These are phyloP conservation scores for Dendrophyllia cribrosa DNA, from an alignment of 64 coral and sea anemone species.

Conservation along the genomic window DNA sequence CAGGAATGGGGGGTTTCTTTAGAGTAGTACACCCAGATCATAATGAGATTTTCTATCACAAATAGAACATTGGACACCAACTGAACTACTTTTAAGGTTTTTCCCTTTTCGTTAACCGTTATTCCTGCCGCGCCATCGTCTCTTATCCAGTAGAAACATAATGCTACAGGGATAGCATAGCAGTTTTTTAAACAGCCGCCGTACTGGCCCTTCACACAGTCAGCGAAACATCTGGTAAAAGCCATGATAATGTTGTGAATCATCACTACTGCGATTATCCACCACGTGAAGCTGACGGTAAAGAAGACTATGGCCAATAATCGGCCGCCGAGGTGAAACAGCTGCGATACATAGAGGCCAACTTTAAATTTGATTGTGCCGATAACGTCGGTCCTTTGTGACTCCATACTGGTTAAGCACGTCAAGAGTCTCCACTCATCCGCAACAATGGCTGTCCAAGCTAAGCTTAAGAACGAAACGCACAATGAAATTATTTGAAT, in stretches of 20 bases:
- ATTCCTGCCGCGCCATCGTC: background rate
- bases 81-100: background rate
- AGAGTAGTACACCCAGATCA: background rate
- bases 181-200: background rate
- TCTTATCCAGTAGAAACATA: background rate
- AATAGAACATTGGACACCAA: background rate
- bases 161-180: background rate
- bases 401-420: background rate
- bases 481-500: background rate
- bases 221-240: background rate
- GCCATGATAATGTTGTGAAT: background rate
- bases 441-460: background rate
- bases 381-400: background rate
- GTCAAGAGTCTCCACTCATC: background rate
- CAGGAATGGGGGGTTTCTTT: background rate
- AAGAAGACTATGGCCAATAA: background rate
- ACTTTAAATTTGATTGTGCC: background rate
- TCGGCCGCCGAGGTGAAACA: background rate
- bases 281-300: background rate
- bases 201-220: background rate
- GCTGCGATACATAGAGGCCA: background rate
- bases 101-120: background rate
- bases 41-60: background rate
- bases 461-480: background rate
- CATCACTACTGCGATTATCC: background rate